Base-by-base conservation (phyloP, 2,888 invertebrate species). In the Amorpha juglandis region DNA sequence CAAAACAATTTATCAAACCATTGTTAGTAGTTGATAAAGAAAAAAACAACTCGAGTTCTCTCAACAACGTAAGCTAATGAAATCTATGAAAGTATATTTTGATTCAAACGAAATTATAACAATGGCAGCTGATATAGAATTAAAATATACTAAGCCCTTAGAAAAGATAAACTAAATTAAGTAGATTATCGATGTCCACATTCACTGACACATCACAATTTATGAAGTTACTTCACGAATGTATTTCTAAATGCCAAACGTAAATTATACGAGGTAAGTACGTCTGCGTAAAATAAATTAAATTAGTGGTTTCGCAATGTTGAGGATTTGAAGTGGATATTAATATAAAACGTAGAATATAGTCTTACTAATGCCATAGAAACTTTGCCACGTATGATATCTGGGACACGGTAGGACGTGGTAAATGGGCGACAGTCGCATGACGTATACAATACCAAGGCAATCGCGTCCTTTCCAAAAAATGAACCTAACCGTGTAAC, bases 321-420 rank as follows among this genome's bases (percentile, higher is more conserved):
- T 19, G 16, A 16, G 6, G 48, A 50, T 19, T 50, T 19, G 50
- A 50, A 50, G 9, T 50, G 0, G 51, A 21, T 51, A 51, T 51
- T 51, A 19, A 52, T 52, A 35, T 38, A 16, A 16, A 35, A 55
- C 35, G 3, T 38, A 9, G 0, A 58, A 58, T 19, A 42, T 16
- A 16, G 38, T 21, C 11, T 19, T n/a, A 58, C 38, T 58, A n/a
- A 27, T 52, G 33, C n/a, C n/a, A 33, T 53, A 12, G 33, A 53
- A 53, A 33, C 33, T 14, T 27, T 35, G 58, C 58, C 58, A 42
- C 42, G 42, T 42, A 38, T 42, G 19, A 50, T 27, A 58, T 38
- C 38, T 58, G 58, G 58, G 58, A 58, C 58, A 38, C 42, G 58
- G 11, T 58, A 58, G 58, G 58, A 58, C 58, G 58, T 12, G 58